Evolutionary conservation across 2,888 invertebrate species (phyloP), one percentile per base, ranked within the genome.

Genomic region (Nemapogon koenigi): DNA sequence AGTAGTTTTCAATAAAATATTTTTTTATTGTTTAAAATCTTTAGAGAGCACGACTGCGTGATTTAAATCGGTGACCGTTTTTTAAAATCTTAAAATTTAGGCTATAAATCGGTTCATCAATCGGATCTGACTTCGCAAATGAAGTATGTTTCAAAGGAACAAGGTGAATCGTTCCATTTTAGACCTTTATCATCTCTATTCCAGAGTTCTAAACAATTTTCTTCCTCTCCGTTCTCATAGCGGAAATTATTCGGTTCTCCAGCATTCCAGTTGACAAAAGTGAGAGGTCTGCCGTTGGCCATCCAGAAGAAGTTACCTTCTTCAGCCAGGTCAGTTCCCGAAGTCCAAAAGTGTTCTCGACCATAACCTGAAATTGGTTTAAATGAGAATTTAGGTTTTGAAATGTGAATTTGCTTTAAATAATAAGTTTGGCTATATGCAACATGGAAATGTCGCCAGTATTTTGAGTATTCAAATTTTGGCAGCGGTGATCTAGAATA

Each of bases 161-260:
- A 94, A 0, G 94, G 94, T 1, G 93, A 92, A 62, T 94, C 94
- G 69, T 94, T 94, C 94, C 94, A 94, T 59, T 92, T 93, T 10
- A 94, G 78, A 1, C 94, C 94, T 61, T 94, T 94, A 43, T 92
- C 94, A 57, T 94, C 94, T 45, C 94, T 82, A 71, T 94, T 90
- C 94, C 94, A 94, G 15, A 94, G 76, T 60, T 94, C 94, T 45
- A 94, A 61, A 51, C 94, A 94, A 66, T 94, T 93, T 61, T 94
- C 94, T 62, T 94, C 93, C 65, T 94, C 94, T 4, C 94, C 94
- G 58, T 94, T 94, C 65, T 94, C 94, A 65, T 91, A 91, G 47
- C 91, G 87, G 83, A 94, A 94, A 75, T 94, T 94, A 70, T 94
- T 94, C 1, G 94, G 94, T 57, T 94, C 94, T 0, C 94, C 94